Conservation (phyloP, 2,797 vertebrate species). For the Linurgus olivaceus region DNA sequence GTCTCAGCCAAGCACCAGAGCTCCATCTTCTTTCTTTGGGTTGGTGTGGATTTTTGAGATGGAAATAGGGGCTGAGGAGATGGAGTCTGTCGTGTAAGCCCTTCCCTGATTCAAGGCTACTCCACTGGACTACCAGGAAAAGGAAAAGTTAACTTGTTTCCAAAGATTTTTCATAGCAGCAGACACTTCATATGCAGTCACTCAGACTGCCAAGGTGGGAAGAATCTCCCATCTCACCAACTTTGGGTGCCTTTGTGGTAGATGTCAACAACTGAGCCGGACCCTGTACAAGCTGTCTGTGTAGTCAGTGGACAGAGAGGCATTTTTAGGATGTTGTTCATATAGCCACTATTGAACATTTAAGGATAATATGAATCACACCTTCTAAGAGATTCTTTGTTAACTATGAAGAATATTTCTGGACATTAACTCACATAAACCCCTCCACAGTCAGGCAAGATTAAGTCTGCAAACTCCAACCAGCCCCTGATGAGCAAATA, state of each 20-base stretch:
- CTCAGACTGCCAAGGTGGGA: not conserved
- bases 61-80: not conserved
- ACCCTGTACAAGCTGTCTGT: not conserved
- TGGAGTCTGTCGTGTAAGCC: not conserved
- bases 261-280: not conserved
- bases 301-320: not conserved
- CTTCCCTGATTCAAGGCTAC: not conserved
- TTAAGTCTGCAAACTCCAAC: not conserved
- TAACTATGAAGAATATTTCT: not conserved
- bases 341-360: not conserved
- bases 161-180: not conserved
- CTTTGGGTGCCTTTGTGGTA: not conserved
- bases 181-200: not conserved
- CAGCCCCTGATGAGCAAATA: not conserved
- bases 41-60: not conserved
- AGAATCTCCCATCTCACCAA: not conserved
- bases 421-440: not conserved
- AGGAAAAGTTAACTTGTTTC: not conserved
- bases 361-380: not conserved
- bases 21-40: not conserved
- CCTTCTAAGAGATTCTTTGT: not conserved
- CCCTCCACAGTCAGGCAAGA: not conserved
- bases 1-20: not conserved
- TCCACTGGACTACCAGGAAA: not conserved
- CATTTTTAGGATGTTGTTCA: not conserved